Evolutionary conservation across 2,113 vertebrate species (phyloP).

Genomic region (Mola mola): DNA sequence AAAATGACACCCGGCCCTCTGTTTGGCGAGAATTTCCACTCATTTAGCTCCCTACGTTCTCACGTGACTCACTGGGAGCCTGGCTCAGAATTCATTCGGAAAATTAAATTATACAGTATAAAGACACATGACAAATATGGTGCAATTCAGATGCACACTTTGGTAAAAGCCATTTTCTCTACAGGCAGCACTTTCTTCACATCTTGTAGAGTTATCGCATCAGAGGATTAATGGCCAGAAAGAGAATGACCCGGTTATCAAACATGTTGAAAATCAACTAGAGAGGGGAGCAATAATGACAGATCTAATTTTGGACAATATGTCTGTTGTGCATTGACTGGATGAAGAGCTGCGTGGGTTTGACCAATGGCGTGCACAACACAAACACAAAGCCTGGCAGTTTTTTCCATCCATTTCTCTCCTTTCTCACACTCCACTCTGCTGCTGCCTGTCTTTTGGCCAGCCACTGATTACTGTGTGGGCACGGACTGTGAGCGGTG

Average conservation of each 20-base stretch:
- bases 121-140: slow-evolving; percentile 72
- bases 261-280: slow-evolving; percentile 51
- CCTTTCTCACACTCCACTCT: slow-evolving; percentile 54
- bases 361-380: slow-evolving; percentile 18
- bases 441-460: slow-evolving; percentile 60
- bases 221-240: slow-evolving; percentile 46
- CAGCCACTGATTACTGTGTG: slow-evolving; percentile 67
- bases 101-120: slow-evolving; percentile 62
- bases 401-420: slow-evolving; percentile 59
- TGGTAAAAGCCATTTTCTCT: slow-evolving; percentile 37
- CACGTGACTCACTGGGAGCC: slow-evolving; percentile 48
- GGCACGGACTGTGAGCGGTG: slow-evolving; percentile 63
- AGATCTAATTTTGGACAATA: slow-evolving; percentile 26
- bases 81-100: slow-evolving; percentile 54
- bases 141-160: slow-evolving; percentile 37
- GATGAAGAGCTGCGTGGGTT: slow-evolving; percentile 14
- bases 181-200: slow-evolving; percentile 35
- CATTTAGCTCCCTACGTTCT: slow-evolving; percentile 65
- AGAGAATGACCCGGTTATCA: slow-evolving; percentile 59
- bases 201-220: slow-evolving; percentile 33
- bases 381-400: slow-evolving; percentile 40
- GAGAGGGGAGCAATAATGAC: slow-evolving; percentile 13
- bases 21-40: slow-evolving; percentile 61
- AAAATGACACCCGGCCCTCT: slow-evolving; percentile 50
- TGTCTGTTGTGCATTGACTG: slow-evolving; percentile 8